phyloP scores from a whole-genome alignment of 2,888 invertebrate species.

The Glyphotaelius pellucidus region DNA sequence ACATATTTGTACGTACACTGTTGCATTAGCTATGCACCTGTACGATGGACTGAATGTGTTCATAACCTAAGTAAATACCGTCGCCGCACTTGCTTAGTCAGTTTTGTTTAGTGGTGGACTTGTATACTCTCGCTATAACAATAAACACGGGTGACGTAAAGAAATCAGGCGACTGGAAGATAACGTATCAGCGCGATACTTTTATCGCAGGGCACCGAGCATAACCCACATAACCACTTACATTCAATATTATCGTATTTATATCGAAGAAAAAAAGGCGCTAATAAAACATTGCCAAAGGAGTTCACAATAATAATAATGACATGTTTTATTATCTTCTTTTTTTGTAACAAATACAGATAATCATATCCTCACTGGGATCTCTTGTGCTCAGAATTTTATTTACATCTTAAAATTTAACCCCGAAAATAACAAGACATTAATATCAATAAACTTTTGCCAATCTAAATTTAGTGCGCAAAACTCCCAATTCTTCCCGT shows the following conservation, averaged over 20 bases:
- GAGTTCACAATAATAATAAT: too few relatives aligned
- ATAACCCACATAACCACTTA: not conserved
- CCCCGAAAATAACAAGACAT: too few relatives aligned
- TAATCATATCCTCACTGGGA: too few relatives aligned
- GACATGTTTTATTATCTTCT: too few relatives aligned
- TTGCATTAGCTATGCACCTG: not conserved
- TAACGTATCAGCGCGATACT: slow-evolving; percentile 26
- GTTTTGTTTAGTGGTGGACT: slow-evolving; percentile 2
- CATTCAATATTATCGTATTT: not conserved
- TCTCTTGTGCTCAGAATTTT: too few relatives aligned
- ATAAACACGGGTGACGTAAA: slow-evolving; percentile 32
- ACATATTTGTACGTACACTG: not conserved
- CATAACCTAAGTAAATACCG: not conserved
- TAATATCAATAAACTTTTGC: too few relatives aligned
- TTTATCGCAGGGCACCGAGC: slow-evolving; percentile 3
- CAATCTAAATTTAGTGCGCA: too few relatives aligned
- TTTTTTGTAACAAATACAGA: too few relatives aligned
- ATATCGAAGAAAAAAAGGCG: not conserved
- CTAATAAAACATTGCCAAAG: not conserved
- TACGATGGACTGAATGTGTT: not conserved
- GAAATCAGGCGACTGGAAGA: slow-evolving; percentile 30
- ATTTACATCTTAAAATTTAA: too few relatives aligned
- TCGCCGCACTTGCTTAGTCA: not conserved
- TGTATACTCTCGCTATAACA: not conserved
- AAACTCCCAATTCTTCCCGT: too few relatives aligned